These are phyloP conservation scores for Drosophila anomalata DNA, from an alignment of 2,888 invertebrate species.

Conservation along the genomic window DNA sequence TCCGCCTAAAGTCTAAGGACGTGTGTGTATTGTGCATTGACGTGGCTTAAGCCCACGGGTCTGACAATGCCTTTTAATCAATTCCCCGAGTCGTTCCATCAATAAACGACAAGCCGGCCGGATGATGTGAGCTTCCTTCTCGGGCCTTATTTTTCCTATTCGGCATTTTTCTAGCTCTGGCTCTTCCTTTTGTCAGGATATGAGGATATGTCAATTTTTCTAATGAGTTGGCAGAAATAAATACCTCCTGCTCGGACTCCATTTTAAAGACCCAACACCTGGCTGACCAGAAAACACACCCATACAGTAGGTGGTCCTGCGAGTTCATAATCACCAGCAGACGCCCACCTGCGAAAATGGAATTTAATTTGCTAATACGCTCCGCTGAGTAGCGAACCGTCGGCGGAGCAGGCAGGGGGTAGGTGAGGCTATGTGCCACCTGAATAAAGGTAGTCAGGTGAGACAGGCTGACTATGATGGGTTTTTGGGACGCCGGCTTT, in stretches of 20 bases:
- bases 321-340: slow-evolving; percentile 45
- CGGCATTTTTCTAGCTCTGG: slow-evolving; percentile 35
- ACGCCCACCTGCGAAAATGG: slow-evolving; percentile 51
- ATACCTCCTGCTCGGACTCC: slow-evolving; percentile 5
- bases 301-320: slow-evolving; percentile 32
- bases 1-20: background rate
- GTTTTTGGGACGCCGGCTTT: slow-evolving; percentile 23
- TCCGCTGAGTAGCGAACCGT: slow-evolving; percentile 24
- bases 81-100: slow-evolving; percentile 64
- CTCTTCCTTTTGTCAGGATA: slow-evolving; percentile 18
- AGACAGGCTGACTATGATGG: slow-evolving; percentile 40
- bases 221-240: slow-evolving; percentile 62
- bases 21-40: slow-evolving; percentile 48
- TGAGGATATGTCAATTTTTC: slow-evolving; percentile 58
- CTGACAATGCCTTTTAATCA: slow-evolving; percentile 67
- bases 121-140: slow-evolving; percentile 70
- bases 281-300: slow-evolving; percentile 34
- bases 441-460: slow-evolving; percentile 28
- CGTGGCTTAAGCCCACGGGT: slow-evolving; percentile 47
- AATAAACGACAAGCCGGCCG: slow-evolving; percentile 50
- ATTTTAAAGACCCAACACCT: slow-evolving; percentile 17
- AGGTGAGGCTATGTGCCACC: background rate
- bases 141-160: slow-evolving; percentile 32
- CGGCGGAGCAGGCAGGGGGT: background rate
- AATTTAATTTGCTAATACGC: slow-evolving; percentile 56